Evolutionary conservation across 2,797 vertebrate genomes (phyloP).

Genomic region (Apogon hyalosoma): DNA sequence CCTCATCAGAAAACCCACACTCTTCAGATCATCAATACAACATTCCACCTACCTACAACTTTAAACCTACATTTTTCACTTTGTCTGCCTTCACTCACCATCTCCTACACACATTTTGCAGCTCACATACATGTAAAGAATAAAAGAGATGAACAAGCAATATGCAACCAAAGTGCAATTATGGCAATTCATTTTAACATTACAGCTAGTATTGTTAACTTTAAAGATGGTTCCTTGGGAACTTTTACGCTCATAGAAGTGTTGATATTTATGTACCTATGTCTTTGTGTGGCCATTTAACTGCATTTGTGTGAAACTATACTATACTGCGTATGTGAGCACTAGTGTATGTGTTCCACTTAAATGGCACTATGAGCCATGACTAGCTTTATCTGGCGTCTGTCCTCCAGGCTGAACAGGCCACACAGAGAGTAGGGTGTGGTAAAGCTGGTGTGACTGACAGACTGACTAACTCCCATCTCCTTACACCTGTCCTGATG

Average conservation of each 20-base stretch:
- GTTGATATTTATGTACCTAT: neutral
- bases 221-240: neutral
- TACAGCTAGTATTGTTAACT: constrained; percentile 4
- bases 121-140: neutral
- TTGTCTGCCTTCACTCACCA: constrained; percentile 43
- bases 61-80: constrained; percentile 39
- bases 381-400: constrained; percentile 40
- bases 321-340: neutral
- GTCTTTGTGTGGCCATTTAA: constrained; percentile 1
- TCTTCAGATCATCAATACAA: constrained; percentile 22
- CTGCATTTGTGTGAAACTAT: constrained; percentile 5
- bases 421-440: constrained; percentile 74
- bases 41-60: constrained; percentile 42
- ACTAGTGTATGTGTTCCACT: constrained; percentile 30
- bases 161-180: neutral
- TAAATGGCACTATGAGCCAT: constrained; percentile 49
- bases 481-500: constrained; percentile 66
- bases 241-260: neutral
- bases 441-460: constrained; percentile 52
- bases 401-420: constrained; percentile 36
- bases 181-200: constrained; percentile 9
- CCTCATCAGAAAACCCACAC: constrained; percentile 28
- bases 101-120: constrained; percentile 37
- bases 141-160: neutral
- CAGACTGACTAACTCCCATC: constrained; percentile 47